These are phyloP conservation scores for Ploceus nigricollis DNA, from an alignment of 2,113 vertebrate species.

Conservation along the genomic window DNA sequence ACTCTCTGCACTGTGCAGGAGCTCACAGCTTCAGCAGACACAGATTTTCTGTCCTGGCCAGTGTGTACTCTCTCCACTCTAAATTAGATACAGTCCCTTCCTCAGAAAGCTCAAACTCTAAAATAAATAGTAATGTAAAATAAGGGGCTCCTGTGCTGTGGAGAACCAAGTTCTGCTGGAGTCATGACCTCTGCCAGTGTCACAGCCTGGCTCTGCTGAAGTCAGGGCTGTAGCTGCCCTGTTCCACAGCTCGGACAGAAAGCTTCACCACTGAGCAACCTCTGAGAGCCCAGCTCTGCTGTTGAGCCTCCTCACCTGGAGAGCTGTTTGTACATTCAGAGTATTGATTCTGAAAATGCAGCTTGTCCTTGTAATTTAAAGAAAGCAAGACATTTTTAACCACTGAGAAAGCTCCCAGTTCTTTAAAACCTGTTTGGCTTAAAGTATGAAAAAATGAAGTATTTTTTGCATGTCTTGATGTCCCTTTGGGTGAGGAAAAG, in stretches of 20 bases:
- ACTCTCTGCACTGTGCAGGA: neutral
- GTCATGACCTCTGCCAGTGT: neutral
- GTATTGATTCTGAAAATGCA: neutral
- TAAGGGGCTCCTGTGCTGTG: neutral
- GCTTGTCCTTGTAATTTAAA: neutral
- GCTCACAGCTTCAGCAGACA: neutral
- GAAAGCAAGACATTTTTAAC: neutral
- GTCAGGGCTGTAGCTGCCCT: neutral
- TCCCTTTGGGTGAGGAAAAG: neutral
- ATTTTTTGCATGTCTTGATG: neutral
- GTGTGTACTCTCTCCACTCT: neutral
- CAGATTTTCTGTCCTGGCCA: neutral
- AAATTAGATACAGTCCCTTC: neutral
- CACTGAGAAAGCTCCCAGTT: neutral
- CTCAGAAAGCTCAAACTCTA: neutral
- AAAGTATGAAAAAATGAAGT: neutral
- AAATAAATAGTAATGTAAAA: neutral
- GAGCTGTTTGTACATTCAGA: neutral
- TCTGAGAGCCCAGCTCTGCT: neutral
- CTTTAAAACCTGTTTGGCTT: neutral
- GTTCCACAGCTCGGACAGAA: neutral
- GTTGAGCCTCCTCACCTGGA: neutral
- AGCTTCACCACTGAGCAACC: neutral
- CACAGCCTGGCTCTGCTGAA: neutral
- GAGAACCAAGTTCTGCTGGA: accelerated